A percentile compares a stretch with the other conserved stretches of the same genome.
phyloP scores from a whole-genome alignment of 2,888 invertebrate genomes.

The Eupithecia vulgata region DNA sequence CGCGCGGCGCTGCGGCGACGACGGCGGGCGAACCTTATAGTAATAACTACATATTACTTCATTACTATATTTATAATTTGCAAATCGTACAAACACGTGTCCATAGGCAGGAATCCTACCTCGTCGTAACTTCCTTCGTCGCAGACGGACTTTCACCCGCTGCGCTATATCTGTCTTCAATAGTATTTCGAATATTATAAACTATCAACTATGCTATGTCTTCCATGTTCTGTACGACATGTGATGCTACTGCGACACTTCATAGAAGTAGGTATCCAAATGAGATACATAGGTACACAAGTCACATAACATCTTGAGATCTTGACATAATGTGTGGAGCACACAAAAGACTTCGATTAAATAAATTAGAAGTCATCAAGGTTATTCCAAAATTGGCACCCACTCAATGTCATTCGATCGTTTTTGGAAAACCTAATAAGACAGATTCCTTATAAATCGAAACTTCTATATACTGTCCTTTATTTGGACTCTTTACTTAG shows the following conservation, averaged over 20 bases:
- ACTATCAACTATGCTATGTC: not conserved
- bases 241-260: not conserved
- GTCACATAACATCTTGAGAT: not conserved
- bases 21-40: too few relatives aligned
- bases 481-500: slow-evolving; percentile 25
- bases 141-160: too few relatives aligned
- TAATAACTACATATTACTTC: too few relatives aligned
- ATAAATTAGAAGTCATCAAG: slow-evolving; percentile 22
- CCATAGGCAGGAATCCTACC: too few relatives aligned
- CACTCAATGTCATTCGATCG: slow-evolving; percentile 19
- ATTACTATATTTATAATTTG: too few relatives aligned
- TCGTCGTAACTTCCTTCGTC: too few relatives aligned
- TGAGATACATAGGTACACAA: not conserved
- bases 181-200: too few relatives aligned
- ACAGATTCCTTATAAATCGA: slow-evolving; percentile 1
- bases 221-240: not conserved
- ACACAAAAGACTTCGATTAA: not conserved
- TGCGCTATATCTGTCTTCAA: too few relatives aligned
- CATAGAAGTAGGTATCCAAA: not conserved
- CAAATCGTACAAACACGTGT: too few relatives aligned
- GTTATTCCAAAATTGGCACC: slow-evolving; percentile 25
- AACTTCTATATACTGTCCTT: not conserved
- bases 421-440: slow-evolving; percentile 7
- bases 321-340: not conserved
- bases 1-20: too few relatives aligned